Evolutionary conservation across 2,797 vertebrate species (phyloP).

Genomic region (Rachycentron canadum): DNA sequence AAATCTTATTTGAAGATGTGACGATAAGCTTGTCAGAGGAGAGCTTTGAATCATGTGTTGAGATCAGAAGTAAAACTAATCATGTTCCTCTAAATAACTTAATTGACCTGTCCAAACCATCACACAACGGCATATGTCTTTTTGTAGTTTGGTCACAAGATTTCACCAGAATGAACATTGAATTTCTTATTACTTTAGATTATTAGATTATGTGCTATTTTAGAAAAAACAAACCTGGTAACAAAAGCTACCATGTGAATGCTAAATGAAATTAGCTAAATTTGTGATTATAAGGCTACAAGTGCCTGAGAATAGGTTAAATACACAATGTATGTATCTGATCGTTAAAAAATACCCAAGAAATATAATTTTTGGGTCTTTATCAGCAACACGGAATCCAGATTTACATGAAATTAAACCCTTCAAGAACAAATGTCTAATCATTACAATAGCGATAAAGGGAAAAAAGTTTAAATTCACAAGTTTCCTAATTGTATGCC

Average conservation of each 20-base stretch:
- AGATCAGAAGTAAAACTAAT: conserved; percentile 42
- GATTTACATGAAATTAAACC: not conserved
- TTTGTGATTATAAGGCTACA: conserved; percentile 12
- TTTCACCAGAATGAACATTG: conserved; percentile 22
- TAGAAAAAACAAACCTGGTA: conserved; percentile 12
- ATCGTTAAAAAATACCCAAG: not conserved
- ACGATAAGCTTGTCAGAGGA: conserved; percentile 2
- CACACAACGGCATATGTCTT: conserved; percentile 28
- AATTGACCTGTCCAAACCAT: conserved; percentile 5
- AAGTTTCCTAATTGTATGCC: not conserved
- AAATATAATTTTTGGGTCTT: not conserved
- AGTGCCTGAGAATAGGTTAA: not conserved
- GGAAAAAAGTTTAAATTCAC: not conserved
- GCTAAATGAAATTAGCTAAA: conserved; percentile 42
- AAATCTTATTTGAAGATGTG: conserved; percentile 28
- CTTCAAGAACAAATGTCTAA: not conserved
- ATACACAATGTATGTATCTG: not conserved
- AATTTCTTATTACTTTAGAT: conserved; percentile 59
- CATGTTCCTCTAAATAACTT: conserved; percentile 28
- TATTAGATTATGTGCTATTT: conserved; percentile 56
- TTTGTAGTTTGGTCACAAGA: conserved; percentile 57
- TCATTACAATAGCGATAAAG: not conserved
- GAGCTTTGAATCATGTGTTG: conserved; percentile 5
- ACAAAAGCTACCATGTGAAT: conserved; percentile 32
- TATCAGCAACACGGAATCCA: not conserved